Conservation (phyloP, 2,113 vertebrate genomes). For the Recurvirostra avosetta region DNA sequence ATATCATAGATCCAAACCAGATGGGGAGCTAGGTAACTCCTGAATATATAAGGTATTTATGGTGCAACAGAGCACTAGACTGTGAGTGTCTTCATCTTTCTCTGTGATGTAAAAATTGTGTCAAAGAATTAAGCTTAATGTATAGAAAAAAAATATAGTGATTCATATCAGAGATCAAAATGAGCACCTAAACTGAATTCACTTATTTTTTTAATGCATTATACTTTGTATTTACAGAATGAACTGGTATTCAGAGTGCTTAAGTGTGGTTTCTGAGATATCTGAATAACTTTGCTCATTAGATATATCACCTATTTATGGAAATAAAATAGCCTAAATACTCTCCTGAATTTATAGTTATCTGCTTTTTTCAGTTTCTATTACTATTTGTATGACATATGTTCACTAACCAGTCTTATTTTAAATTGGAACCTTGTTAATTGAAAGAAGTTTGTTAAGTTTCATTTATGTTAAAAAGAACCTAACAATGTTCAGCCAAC, state of each 20-base stretch:
- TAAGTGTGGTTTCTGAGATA: neutral
- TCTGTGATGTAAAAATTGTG: neutral
- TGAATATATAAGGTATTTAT: neutral
- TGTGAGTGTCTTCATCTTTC: neutral
- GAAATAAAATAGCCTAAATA: neutral
- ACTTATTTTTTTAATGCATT: neutral
- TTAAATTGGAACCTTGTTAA: constrained; percentile 19
- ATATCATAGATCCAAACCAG: neutral
- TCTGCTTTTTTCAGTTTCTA: neutral
- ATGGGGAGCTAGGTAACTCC: neutral
- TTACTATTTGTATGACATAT: neutral
- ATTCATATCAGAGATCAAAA: neutral
- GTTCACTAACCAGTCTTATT: neutral
- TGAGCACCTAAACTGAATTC: neutral
- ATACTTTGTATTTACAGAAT: neutral
- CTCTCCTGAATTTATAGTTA: neutral
- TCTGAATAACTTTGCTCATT: neutral
- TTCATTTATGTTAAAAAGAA: constrained; percentile 27
- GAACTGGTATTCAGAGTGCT: neutral
- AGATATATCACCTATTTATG: neutral
- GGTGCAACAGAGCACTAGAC: neutral
- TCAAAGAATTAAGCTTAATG: neutral
- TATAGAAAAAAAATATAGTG: neutral
- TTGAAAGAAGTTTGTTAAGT: neutral
- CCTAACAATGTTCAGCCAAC: neutral